phyloP scores from a whole-genome alignment of 2,113 vertebrate genomes.

The zebrafish (Danio rerio) region DNA sequence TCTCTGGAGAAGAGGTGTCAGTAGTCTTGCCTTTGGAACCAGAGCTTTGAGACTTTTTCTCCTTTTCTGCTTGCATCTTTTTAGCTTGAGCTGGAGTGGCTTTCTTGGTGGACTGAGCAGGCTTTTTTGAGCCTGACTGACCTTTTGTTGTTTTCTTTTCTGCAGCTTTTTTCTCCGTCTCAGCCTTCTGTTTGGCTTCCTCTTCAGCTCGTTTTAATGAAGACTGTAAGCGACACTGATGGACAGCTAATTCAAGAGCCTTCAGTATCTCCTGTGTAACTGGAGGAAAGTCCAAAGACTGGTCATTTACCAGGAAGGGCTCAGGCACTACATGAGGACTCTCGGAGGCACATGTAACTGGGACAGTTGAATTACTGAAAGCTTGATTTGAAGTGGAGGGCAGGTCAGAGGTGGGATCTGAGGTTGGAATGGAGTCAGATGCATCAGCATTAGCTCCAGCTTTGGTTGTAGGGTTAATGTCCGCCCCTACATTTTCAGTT shows the following conservation, averaged over 20 bases:
- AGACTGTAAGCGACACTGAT: conserved; percentile 63
- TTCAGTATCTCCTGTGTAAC: conserved; percentile 63
- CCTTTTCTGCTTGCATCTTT: conserved; percentile 28
- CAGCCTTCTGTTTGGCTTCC: conserved; percentile 36
- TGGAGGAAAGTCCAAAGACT: conserved; percentile 52
- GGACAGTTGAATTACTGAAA: conserved; percentile 1
- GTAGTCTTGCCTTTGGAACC: conserved; percentile 22
- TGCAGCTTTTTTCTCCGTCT: conserved; percentile 37
- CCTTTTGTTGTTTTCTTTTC: conserved; percentile 15
- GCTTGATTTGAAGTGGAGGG: conserved; percentile 11
- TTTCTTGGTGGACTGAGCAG: conserved; percentile 1
- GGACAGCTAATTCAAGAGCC: conserved; percentile 64
- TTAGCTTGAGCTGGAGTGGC: not conserved
- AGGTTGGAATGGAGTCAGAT: not conserved
- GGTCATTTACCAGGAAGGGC: conserved; percentile 9
- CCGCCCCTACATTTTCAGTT: not conserved
- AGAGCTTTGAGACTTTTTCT: conserved; percentile 21
- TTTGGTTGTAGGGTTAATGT: not conserved
- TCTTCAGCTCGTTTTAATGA: conserved; percentile 53
- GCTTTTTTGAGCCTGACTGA: conserved; percentile 29
- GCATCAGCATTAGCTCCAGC: too few species aligned
- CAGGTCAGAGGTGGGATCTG: not conserved
- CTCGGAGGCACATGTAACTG: not conserved
- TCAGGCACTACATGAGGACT: not conserved
- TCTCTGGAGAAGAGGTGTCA: conserved; percentile 43